Conservation (phyloP, 2,888 invertebrate genomes). For the Lochmaea capreae region DNA sequence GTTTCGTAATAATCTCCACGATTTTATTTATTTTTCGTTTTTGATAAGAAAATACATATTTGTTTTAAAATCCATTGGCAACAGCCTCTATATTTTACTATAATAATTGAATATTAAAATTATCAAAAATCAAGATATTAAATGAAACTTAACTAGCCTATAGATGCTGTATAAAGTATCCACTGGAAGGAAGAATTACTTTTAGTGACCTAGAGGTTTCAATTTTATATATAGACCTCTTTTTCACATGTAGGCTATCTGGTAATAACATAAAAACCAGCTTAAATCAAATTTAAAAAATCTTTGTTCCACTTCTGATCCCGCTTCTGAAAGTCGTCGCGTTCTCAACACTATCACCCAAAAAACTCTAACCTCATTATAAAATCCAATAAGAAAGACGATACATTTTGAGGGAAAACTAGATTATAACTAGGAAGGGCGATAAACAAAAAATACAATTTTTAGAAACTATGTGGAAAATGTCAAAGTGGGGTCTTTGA, state of each 20-base stretch:
- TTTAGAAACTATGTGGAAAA: slow-evolving; percentile 60
- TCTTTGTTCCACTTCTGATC: slow-evolving; percentile 27
- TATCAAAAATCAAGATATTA: no score
- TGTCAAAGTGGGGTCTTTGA: slow-evolving; percentile 60
- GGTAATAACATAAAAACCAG: neutral
- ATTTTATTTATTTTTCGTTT: slow-evolving; percentile 14
- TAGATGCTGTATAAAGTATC: no score
- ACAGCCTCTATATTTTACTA: no score
- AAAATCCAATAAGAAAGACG: slow-evolving; percentile 42
- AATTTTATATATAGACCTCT: neutral
- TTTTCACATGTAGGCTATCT: neutral
- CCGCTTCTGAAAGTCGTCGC: slow-evolving; percentile 23
- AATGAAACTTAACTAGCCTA: no score
- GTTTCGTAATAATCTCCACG: slow-evolving; percentile 4
- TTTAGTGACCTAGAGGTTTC: neutral
- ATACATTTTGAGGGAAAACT: slow-evolving; percentile 36
- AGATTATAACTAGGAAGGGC: slow-evolving; percentile 46
- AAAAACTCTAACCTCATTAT: slow-evolving; percentile 42
- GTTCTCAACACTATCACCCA: slow-evolving; percentile 7
- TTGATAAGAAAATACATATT: slow-evolving; percentile 26
- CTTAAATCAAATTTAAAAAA: slow-evolving; percentile 20
- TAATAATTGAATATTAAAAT: neutral
- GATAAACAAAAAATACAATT: slow-evolving; percentile 61
- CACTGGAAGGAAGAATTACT: no score
- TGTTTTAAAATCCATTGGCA: neutral